A percentile compares a stretch with the other conserved stretches of the same genome.
phyloP scores from a whole-genome alignment of 2,888 invertebrate species.

The Gortyna flavago region DNA sequence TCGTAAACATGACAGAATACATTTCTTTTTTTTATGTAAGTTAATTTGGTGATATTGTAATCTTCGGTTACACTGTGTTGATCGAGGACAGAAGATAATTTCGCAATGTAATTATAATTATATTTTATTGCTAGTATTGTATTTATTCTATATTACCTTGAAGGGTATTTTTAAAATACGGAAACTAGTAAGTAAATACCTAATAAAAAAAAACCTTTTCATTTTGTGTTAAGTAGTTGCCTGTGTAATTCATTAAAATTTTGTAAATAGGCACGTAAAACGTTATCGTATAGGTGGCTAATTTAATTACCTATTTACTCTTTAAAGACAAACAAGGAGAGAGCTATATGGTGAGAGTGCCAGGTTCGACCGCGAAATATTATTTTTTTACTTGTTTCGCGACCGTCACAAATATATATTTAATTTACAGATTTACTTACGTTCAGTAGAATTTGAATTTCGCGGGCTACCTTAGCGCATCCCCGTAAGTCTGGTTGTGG shows the following conservation, averaged over 20 bases:
- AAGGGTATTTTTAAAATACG: constrained; percentile 58
- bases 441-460: neutral
- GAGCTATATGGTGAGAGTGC: neutral
- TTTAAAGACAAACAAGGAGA: neutral
- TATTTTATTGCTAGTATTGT: constrained; percentile 52
- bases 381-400: neutral
- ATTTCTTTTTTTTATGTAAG: constrained; percentile 6
- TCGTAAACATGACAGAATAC: constrained; percentile 36
- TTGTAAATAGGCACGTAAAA: constrained; percentile 21
- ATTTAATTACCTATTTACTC: neutral
- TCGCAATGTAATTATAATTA: constrained; percentile 27
- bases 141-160: constrained; percentile 55
- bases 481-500: too few species aligned
- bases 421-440: too few species aligned
- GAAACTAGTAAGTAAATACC: constrained; percentile 25
- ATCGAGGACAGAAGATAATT: constrained; percentile 19
- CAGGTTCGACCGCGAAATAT: neutral
- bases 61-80: constrained; percentile 20
- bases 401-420: neutral
- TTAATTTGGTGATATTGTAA: constrained; percentile 20
- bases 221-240: neutral
- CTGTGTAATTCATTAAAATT: neutral
- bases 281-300: neutral
- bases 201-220: neutral
- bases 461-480: too few species aligned